Percentiles rank a stretch among this genome's conserved stretches.
phyloP scores from a whole-genome alignment of 2,113 vertebrate species.

The Pogona vitticeps region DNA sequence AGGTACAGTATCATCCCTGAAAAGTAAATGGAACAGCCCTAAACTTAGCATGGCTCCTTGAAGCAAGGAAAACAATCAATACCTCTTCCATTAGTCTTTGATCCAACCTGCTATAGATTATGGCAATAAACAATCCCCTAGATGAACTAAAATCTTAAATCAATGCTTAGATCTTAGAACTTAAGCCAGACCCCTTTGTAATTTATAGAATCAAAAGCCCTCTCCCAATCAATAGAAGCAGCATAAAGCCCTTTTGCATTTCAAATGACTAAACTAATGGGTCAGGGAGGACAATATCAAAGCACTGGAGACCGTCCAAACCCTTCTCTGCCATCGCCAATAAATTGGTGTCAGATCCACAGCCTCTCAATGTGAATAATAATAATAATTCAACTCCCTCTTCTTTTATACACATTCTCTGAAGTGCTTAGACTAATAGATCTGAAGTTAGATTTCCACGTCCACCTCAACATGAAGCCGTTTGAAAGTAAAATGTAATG shows the following conservation, averaged over 20 bases:
- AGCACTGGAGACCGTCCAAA: conserved; percentile 1
- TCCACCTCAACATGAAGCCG: not conserved
- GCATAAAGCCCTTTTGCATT: conserved; percentile 5
- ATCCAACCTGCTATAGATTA: conserved; percentile 13
- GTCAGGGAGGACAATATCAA: conserved; percentile 9
- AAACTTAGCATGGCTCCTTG: conserved; percentile 11
- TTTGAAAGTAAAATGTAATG: not conserved
- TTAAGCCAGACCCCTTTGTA: conserved; percentile 24
- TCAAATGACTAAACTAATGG: conserved; percentile 11
- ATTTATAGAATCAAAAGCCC: conserved; percentile 14
- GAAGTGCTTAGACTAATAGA: not conserved
- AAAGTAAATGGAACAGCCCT: conserved; percentile 6
- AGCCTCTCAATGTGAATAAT: conserved; percentile 1
- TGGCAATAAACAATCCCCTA: conserved; percentile 22
- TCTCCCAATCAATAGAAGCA: conserved; percentile 13
- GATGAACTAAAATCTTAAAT: conserved; percentile 35
- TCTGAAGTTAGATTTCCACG: not conserved
- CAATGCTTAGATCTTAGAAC: conserved; percentile 17
- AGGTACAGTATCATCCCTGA: not conserved
- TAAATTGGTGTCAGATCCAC: conserved; percentile 9
- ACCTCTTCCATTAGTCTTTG: conserved; percentile 12
- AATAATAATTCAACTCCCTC: not conserved
- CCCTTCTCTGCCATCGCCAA: not conserved
- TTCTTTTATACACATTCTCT: not conserved
- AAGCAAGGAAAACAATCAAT: conserved; percentile 25